phyloP scores from a whole-genome alignment of 2,888 invertebrate species.

The Ochropacha duplaris region DNA sequence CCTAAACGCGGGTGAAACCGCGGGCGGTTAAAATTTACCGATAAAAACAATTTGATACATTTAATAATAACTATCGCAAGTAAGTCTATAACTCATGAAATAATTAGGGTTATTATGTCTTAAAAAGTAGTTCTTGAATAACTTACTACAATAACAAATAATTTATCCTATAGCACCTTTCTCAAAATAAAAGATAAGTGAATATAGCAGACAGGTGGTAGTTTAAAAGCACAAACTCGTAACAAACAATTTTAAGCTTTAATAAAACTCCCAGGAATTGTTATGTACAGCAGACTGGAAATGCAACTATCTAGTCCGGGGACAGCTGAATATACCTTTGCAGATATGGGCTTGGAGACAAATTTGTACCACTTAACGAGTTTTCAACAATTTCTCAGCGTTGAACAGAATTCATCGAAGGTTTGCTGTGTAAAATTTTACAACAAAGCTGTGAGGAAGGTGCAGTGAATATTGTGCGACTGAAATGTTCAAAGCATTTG shows the following conservation, averaged over 20 bases:
- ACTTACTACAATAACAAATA: too few species aligned
- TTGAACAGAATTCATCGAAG: constrained; percentile 41
- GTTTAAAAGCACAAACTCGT: constrained; percentile 32
- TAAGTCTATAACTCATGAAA: too few species aligned
- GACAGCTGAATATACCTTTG: constrained; percentile 71
- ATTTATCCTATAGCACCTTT: too few species aligned
- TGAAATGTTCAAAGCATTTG: constrained; percentile 25
- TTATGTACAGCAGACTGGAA: constrained; percentile 69
- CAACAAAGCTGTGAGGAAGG: background rate
- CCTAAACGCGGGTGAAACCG: too few species aligned
- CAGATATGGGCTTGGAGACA: constrained; percentile 77
- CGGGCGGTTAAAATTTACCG: too few species aligned
- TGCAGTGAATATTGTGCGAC: constrained; percentile 41
- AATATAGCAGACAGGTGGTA: background rate
- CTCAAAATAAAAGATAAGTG: background rate
- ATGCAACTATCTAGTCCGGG: constrained; percentile 78
- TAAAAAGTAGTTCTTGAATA: too few species aligned
- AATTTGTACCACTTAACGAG: constrained; percentile 57
- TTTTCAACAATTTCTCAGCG: constrained; percentile 46
- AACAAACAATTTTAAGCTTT: constrained; percentile 66
- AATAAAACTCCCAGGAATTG: constrained; percentile 69
- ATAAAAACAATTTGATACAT: background rate
- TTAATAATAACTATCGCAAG: background rate
- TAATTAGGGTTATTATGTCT: too few species aligned
- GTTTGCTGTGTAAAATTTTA: constrained; percentile 1